A percentile compares a stretch with the other conserved stretches of the same genome.
Evolutionary conservation across 2,888 invertebrate genomes (phyloP).

Genomic region (Volucella bombylans): DNA sequence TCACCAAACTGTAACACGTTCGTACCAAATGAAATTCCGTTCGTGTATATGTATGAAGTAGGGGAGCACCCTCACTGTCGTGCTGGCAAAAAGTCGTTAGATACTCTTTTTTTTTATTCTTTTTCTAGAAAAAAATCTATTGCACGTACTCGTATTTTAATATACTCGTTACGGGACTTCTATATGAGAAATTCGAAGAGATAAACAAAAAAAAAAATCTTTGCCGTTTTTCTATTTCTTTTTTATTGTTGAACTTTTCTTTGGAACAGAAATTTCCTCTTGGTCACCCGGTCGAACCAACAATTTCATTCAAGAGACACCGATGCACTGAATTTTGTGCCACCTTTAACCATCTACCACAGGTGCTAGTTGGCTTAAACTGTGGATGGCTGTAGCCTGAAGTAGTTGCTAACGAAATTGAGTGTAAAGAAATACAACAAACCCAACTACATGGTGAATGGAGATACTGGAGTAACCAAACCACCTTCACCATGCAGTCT

Average conservation of each 20-base stretch:
- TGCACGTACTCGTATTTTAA: constrained; percentile 46
- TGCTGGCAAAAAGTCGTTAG: constrained; percentile 67
- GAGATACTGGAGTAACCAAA: constrained; percentile 53
- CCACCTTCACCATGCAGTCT: constrained; percentile 47
- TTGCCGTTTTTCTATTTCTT: constrained; percentile 31
- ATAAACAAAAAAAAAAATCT: constrained; percentile 27
- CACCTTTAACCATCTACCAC: constrained; percentile 75
- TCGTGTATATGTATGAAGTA: constrained; percentile 39
- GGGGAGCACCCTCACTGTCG: constrained; percentile 31
- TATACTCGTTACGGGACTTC: constrained; percentile 34
- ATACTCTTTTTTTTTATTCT: constrained; percentile 46
- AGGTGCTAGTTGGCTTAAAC: constrained; percentile 49
- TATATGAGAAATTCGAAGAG: constrained; percentile 14
- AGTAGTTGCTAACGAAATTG: constrained; percentile 55
- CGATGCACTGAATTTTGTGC: constrained; percentile 81
- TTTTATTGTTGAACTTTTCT: background rate
- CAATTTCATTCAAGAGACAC: constrained; percentile 82
- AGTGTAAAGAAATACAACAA: constrained; percentile 49
- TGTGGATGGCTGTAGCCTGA: constrained; percentile 45
- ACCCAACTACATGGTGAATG: constrained; percentile 54
- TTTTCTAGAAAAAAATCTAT: constrained; percentile 24
- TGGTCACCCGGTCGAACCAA: constrained; percentile 76
- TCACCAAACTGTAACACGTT: constrained; percentile 45
- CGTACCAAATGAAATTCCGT: constrained; percentile 69
- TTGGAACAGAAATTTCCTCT: background rate